Percentiles rank a stretch among this genome's conserved stretches.
Evolutionary conservation across 2,113 vertebrate species (phyloP).

Genomic region (Hirundichthys speculiger): DNA sequence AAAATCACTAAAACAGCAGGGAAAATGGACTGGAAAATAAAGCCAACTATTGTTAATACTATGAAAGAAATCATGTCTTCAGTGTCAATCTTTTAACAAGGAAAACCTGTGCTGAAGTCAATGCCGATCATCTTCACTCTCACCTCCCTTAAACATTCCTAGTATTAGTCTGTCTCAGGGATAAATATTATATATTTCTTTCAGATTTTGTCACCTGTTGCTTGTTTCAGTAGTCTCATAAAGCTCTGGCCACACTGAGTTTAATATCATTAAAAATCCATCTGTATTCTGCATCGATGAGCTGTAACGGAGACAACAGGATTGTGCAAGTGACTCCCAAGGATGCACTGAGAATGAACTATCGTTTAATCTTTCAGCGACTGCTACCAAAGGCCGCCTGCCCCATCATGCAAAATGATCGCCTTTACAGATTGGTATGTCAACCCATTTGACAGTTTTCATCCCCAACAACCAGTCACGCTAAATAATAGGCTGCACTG

Average conservation of each 20-base stretch:
- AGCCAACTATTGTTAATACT: not conserved
- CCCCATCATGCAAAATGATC: slow-evolving; percentile 58
- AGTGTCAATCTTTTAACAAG: not conserved
- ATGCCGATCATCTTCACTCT: not conserved
- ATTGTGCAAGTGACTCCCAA: slow-evolving; percentile 23
- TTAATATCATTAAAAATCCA: slow-evolving; percentile 3
- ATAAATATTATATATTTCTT: not conserved
- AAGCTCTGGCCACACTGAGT: slow-evolving; percentile 11
- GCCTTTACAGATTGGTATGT: slow-evolving; percentile 59
- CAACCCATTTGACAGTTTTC: slow-evolving; percentile 64
- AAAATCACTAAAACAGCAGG: slow-evolving; percentile 5
- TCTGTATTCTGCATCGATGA: slow-evolving; percentile 7
- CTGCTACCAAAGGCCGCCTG: slow-evolving; percentile 56
- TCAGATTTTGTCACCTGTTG: not conserved
- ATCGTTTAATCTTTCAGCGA: slow-evolving; percentile 60
- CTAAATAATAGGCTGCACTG: slow-evolving; percentile 67
- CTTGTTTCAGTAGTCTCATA: not conserved
- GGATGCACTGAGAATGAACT: slow-evolving; percentile 43
- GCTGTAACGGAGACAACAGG: slow-evolving; percentile 22
- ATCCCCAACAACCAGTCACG: slow-evolving; percentile 58
- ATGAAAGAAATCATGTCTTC: not conserved
- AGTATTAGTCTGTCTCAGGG: not conserved
- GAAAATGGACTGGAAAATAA: slow-evolving; percentile 3
- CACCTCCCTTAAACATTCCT: not conserved
- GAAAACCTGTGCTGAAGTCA: too few relatives aligned